A percentile compares a stretch with the other conserved stretches of the same genome.
phyloP scores from a whole-genome alignment of 2,888 invertebrate species.

The Agrilus biguttatus region DNA sequence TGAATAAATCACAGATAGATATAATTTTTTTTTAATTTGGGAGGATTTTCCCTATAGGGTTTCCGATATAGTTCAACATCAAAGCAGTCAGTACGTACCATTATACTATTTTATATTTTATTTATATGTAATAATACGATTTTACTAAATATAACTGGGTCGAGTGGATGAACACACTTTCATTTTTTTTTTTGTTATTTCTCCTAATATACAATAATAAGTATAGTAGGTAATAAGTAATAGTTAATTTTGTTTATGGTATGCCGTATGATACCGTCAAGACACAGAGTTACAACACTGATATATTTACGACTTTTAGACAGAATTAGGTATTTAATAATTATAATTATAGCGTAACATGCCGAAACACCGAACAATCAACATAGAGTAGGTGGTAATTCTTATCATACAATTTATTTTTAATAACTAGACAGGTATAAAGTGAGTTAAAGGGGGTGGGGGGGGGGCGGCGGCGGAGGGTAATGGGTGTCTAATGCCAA shows the following conservation, averaged over 20 bases:
- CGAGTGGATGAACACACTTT: constrained; percentile 24
- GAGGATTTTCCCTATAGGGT: constrained; percentile 17
- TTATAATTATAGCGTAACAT: constrained; percentile 9
- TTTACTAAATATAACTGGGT: constrained; percentile 5
- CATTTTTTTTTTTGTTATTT: too few relatives aligned
- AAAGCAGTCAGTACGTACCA: constrained; percentile 25
- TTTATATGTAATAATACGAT: not conserved
- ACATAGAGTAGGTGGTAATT: constrained; percentile 18
- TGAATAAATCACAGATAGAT: constrained; percentile 44
- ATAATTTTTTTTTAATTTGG: constrained; percentile 33
- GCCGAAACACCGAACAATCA: constrained; percentile 20
- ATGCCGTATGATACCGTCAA: constrained; percentile 38
- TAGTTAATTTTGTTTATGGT: too few relatives aligned
- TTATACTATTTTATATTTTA: not conserved
- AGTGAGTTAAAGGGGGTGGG: too few relatives aligned
- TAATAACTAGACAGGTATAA: not conserved
- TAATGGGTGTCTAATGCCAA: too few relatives aligned
- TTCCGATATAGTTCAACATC: constrained; percentile 25
- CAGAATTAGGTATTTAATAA: constrained; percentile 9
- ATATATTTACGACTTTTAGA: constrained; percentile 16
- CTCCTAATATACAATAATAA: too few relatives aligned
- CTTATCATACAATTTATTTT: constrained; percentile 11
- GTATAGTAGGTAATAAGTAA: too few relatives aligned
- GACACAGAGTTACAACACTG: constrained; percentile 33
- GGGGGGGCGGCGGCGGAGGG: too few relatives aligned